Base-by-base conservation (phyloP, 2,113 vertebrate species). In the Hippocampus abdominalis region DNA sequence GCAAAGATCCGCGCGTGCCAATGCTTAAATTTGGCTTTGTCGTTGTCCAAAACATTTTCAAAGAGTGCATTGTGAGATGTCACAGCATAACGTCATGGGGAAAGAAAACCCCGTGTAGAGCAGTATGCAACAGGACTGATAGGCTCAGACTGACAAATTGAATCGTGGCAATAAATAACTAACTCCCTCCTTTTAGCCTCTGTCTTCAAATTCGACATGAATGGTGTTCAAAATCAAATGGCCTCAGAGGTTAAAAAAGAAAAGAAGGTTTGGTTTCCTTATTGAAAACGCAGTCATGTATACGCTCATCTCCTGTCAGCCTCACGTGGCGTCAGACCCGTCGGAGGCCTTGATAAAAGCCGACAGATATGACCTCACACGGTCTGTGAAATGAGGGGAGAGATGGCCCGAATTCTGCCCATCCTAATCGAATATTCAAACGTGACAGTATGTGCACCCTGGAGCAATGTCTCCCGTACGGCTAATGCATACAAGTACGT, bases 391-490 rank as follows among this genome's bases (percentile, higher is more conserved):
- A 62, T 69, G 44, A 75, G 36, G 29, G 21, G 59, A 48, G 71
- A 73, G 78, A 74, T 51, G 56, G 32, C 42, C 75, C 64, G 73
- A 82, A 60, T 71, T 68, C 69, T 66, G 39, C 71, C 74, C 63
- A 7, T 48, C 71, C 44, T 73, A 75, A 80, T 83, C 72, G 77
- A 85, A 81, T 84, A 88, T 81, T 85, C 78, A 85, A 73, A 68
- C 27, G 39, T 9, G 36, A 66, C 57, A 78, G 42, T 36, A 16
- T 56, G 57, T 71, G 40, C 75, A 74, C 74, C 68, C 63, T 76
- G 73, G 66, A 59, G 63, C 53, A 64, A 70, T 32, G 36, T 49
- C 68, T 74, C 25, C 69, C 44, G 3, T 49, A 48, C 64, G 69
- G 40, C 27, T 68, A 46, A 74, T n/a, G 68, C 54, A 69, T 60